Conservation (phyloP, 1,140 invertebrate species). For the Diplogasteroides magnus region DNA sequence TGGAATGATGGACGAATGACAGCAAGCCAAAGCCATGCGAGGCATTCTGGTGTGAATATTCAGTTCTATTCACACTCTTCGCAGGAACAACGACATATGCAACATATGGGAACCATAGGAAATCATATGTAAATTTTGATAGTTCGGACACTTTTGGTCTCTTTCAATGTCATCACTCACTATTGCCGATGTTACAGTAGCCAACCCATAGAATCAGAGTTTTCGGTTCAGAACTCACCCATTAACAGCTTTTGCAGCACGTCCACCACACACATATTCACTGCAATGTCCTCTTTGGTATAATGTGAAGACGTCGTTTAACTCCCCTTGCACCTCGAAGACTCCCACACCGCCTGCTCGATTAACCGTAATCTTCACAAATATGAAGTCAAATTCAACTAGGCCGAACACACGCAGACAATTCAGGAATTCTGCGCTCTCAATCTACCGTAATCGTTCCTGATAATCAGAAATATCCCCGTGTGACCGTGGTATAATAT, state of each 20-base stretch:
- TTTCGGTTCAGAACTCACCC: conserved; percentile 27
- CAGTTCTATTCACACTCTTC: not conserved
- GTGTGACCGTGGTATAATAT: too few species aligned
- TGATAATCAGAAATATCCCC: too few species aligned
- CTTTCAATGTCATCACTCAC: not conserved
- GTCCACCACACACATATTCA: conserved; percentile 38
- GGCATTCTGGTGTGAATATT: conserved; percentile 54
- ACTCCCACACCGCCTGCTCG: not conserved
- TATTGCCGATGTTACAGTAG: not conserved
- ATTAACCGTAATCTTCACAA: too few species aligned
- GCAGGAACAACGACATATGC: not conserved
- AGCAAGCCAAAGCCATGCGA: conserved; percentile 47
- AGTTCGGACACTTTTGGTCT: not conserved
- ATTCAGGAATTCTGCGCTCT: too few species aligned
- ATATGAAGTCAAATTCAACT: too few species aligned
- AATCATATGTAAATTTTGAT: too few species aligned
- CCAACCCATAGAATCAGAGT: not conserved
- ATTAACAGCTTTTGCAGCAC: conserved; percentile 50
- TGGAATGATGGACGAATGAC: conserved; percentile 50
- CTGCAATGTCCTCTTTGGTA: conserved; percentile 52
- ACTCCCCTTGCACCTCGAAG: conserved; percentile 50
- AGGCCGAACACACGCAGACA: too few species aligned
- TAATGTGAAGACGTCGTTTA: conserved; percentile 55
- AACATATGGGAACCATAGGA: too few species aligned
- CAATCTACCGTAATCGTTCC: too few species aligned